Evolutionary conservation across 1,140 invertebrate genomes (phyloP), one percentile per base, ranked within the genome.

Genomic region (Drosophila sp.): DNA sequence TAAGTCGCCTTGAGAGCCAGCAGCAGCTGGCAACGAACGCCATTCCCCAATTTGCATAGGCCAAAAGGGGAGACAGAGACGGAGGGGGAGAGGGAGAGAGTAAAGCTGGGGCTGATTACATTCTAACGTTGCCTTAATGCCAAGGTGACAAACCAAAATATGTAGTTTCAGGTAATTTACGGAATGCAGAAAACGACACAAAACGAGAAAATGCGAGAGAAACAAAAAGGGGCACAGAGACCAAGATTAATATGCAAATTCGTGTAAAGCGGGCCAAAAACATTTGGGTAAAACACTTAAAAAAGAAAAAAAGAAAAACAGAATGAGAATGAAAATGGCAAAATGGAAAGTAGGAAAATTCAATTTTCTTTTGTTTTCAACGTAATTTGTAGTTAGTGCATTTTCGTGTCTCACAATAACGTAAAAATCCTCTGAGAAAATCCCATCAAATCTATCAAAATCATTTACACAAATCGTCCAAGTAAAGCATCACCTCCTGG

Each of bases 111-210:
- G 72, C 66, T 83, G 80, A 83, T 83, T 82, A 83, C 79, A 60
- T 60, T 79, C 73, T 55, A 74, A 50, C 17, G 67, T 61, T 76
- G 64, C 68, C 74, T 58, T 77, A 77, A 77, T 75, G 80, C 66
- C 70, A 62, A 80, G 87, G 87, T 90, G 87, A 90, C 87, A 90
- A 90, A 87, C 84, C 84, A 78, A 89, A 89, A 89, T 89, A 80
- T 87, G 83, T 87, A 89, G 83, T 89, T 86, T 71, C 70, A 67
- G 87, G 84, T 87, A 89, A 82, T 82, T 87, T 87, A 61, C 68
- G 67, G 54, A 63, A 56, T 67, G 74, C 68, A 50, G 60, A 56
- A 10, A 23, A 7, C 40, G 73, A 56, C 7, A 17, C 17, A 17
- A 29, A 5, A 35, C 23, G 11, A 7, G 4, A 2, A 44, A 33